phyloP scores from a whole-genome alignment of 2,113 vertebrate species.

The Psettodes erumei region DNA sequence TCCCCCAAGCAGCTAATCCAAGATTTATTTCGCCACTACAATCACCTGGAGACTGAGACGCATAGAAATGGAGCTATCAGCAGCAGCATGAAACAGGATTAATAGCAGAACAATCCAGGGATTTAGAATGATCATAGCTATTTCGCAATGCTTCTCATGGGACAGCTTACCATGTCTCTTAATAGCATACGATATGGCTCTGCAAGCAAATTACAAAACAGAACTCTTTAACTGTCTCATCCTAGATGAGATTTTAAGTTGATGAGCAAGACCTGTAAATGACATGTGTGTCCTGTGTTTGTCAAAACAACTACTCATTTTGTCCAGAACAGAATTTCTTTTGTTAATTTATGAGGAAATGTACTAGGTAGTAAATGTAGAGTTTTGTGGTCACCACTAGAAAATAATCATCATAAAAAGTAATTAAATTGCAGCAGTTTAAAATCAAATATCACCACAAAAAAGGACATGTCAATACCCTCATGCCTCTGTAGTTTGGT shows the following conservation, averaged over 20 bases:
- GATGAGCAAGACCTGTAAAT: constrained; percentile 3
- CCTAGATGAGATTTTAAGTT: constrained; percentile 12
- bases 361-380: no score
- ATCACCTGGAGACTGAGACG: constrained; percentile 42
- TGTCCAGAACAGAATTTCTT: neutral
- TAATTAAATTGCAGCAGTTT: neutral
- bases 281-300: neutral
- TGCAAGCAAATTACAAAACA: constrained; percentile 37
- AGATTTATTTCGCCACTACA: constrained; percentile 44
- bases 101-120: constrained; percentile 56
- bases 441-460: constrained; percentile 27
- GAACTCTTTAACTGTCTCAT: constrained; percentile 20
- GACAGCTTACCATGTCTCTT: constrained; percentile 36
- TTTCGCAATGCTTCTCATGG: constrained; percentile 46
- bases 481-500: constrained; percentile 30
- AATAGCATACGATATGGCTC: constrained; percentile 24
- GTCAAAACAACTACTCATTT: neutral
- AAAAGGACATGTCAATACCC: constrained; percentile 25
- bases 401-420: neutral
- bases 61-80: constrained; percentile 56
- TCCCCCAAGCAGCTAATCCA: neutral
- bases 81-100: constrained; percentile 50
- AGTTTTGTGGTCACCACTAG: neutral
- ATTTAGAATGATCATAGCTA: constrained; percentile 50
- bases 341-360: constrained; percentile 1